A percentile compares a stretch with the other conserved stretches of the same genome.
These are phyloP conservation scores for Scyliorhinus canicula DNA, from an alignment of 2,797 vertebrate genomes.

Conservation along the genomic window DNA sequence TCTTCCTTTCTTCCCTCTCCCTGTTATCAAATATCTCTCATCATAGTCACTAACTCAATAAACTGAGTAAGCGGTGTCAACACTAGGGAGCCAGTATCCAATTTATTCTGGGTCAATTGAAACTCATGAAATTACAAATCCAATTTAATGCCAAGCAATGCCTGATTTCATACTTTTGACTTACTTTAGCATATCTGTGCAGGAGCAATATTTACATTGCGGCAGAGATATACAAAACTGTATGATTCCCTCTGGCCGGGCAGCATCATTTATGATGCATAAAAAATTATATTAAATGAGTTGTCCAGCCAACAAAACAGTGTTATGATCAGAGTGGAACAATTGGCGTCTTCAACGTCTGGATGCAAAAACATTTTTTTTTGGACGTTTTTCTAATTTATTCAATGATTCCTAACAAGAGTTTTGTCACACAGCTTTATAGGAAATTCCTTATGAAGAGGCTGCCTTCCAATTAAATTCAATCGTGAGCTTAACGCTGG, in stretches of 20 bases:
- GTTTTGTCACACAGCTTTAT: background rate
- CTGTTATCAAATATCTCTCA: background rate
- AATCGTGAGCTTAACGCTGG: background rate
- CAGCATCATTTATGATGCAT: background rate
- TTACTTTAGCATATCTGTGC: background rate
- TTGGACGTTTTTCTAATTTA: background rate
- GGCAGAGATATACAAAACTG: background rate
- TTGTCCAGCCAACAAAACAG: background rate
- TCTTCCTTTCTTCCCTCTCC: background rate
- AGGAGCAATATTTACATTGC: background rate
- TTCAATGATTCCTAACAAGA: background rate
- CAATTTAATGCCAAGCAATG: background rate
- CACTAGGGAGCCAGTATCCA: background rate
- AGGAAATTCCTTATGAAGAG: background rate
- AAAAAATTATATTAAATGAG: background rate
- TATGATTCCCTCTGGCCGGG: background rate
- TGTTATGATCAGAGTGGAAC: background rate
- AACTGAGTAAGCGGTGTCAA: background rate
- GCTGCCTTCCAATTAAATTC: background rate
- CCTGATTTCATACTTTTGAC: background rate
- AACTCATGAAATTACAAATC: conserved; percentile 14
- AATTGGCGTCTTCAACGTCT: background rate
- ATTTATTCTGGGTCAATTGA: conserved; percentile 1
- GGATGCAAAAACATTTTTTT: background rate
- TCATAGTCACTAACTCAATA: background rate